A percentile compares a stretch with the other conserved stretches of the same genome.
phyloP scores from a whole-genome alignment of 2,113 vertebrate species.

The Lutjanus erythropterus region DNA sequence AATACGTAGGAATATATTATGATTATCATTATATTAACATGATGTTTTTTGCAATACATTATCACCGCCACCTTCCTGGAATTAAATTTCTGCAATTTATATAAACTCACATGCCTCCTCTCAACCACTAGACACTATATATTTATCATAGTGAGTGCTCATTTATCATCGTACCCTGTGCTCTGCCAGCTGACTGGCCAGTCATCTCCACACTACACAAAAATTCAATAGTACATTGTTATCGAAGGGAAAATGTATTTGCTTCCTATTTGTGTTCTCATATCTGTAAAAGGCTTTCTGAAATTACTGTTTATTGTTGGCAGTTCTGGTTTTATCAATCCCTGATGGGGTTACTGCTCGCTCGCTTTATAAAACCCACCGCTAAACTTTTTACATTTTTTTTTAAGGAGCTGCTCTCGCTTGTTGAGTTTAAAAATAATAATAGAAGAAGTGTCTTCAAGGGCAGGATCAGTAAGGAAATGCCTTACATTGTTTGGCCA shows the following conservation, averaged over 20 bases:
- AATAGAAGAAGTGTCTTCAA: slow-evolving; percentile 13
- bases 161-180: slow-evolving; percentile 36
- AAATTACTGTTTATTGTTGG: slow-evolving; percentile 29
- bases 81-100: not conserved
- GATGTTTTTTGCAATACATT: slow-evolving; percentile 4
- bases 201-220: not conserved
- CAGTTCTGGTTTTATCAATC: slow-evolving; percentile 26
- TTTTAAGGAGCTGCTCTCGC: not conserved
- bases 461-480: not conserved
- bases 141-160: slow-evolving; percentile 31
- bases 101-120: slow-evolving; percentile 1
- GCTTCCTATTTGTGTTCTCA: slow-evolving; percentile 28
- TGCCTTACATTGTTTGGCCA: not conserved
- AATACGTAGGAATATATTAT: not conserved
- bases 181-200: slow-evolving; percentile 11
- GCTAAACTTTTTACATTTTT: slow-evolving; percentile 9
- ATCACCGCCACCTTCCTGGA: not conserved
- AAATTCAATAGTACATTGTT: slow-evolving; percentile 23
- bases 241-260: slow-evolving; percentile 18
- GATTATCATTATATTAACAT: not conserved
- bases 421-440: slow-evolving; percentile 16
- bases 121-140: not conserved
- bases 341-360: not conserved
- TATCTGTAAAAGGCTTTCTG: slow-evolving; percentile 40
- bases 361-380: slow-evolving; percentile 20